Base-by-base conservation (phyloP, 2,888 invertebrate genomes). In the Andrena minutula region DNA sequence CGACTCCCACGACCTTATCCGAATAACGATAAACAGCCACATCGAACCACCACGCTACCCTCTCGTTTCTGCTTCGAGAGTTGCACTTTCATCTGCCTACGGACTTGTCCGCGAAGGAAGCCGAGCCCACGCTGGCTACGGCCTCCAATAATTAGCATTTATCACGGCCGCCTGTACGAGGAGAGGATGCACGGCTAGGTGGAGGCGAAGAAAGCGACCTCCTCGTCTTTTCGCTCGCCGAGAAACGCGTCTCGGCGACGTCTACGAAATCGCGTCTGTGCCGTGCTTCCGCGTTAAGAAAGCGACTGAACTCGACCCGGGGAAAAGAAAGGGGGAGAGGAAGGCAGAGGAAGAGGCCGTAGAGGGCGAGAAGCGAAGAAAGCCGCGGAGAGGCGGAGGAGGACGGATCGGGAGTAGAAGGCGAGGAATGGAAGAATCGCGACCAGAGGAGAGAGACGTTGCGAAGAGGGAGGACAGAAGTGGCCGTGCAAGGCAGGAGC, bases 61-160 rank as follows among this genome's bases (percentile, higher is more conserved):
- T 5, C 41, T 41, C 16, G 41, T 10, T 63, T 66, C 49, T 49
- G 68, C n/a, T 12, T 41, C 47, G 64, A 49, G 72, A 63, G 49
- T 69, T 75, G 71, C 63, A 68, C 71, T 75, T 79, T 72, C 73
- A 20, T 23, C 63, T 16, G 53, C 26, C 49, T 49, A n/a, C 72
- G 53, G 26, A 28, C n/a, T 64, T 16, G 49, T n/a, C 28, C 30
- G 23, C 49, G n/a, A 4, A 6, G 56, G 51, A 60, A 51, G 47
- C 53, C n/a, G 47, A 61, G 30, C 12, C 28, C 53, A 7, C 32
- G 30, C 56, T 12, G 23, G n/a, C 72, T 71, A 41, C 65, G 41
- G 35, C 75, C 72, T 49, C 71, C 65, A 85, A 89, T 90, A 89
- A 90, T 89, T 89, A 90, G 89, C 87, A 84, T 85, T 90, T 86